Percentiles rank a stretch among this genome's conserved stretches.
Evolutionary conservation across 1,140 invertebrate species (phyloP).

Genomic region (Venturia canescens): DNA sequence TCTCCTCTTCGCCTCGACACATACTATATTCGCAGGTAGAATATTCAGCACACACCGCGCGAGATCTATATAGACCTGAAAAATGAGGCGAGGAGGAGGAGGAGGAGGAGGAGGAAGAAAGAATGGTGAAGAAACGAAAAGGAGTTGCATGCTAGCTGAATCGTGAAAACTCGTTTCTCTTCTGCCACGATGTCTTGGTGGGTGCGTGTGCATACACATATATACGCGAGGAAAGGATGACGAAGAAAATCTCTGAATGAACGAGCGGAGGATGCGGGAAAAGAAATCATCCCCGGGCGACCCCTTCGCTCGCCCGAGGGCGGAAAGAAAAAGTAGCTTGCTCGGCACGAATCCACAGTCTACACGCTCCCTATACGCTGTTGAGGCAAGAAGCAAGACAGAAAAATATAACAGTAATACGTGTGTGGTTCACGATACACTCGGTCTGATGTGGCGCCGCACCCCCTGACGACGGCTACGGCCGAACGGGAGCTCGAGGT

Average conservation of each 20-base stretch:
- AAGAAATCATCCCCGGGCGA: conserved; percentile 45
- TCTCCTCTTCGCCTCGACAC: conserved; percentile 24
- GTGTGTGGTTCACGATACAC: conserved; percentile 27
- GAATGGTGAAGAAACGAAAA: conserved; percentile 35
- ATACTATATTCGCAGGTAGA: conserved; percentile 34
- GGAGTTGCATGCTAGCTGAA: conserved; percentile 36
- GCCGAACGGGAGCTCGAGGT: conserved; percentile 29
- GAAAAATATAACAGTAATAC: conserved; percentile 7
- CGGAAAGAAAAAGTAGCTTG: conserved; percentile 37
- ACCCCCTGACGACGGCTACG: conserved; percentile 24
- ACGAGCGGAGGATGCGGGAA: conserved; percentile 16
- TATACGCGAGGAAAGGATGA: neutral
- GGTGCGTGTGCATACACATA: no score
- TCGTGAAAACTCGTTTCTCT: conserved; percentile 43
- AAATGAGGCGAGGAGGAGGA: neutral
- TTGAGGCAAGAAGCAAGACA: neutral
- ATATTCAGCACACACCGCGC: conserved; percentile 29
- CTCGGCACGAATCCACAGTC: neutral
- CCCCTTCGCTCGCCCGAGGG: conserved; percentile 12
- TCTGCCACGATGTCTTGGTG: conserved; percentile 25
- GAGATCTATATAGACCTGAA: neutral
- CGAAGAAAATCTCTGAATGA: conserved; percentile 22
- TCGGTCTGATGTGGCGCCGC: conserved; percentile 15
- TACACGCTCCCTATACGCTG: neutral
- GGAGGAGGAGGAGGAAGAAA: neutral